phyloP scores from a whole-genome alignment of 2,888 invertebrate genomes.

The Chrysina gloriosa region DNA sequence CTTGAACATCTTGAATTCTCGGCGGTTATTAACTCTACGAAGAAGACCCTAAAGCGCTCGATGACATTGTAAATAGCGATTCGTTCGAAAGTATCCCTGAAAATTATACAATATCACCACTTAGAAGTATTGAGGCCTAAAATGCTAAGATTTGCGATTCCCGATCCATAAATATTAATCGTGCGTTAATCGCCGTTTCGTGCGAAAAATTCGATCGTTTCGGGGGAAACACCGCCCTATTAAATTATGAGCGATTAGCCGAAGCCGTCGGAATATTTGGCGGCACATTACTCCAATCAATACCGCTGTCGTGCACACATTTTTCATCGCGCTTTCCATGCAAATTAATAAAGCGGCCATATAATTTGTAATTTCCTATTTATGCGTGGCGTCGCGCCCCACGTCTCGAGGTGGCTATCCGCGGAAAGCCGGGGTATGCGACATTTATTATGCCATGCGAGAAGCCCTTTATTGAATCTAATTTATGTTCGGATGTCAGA shows the following conservation, averaged over 20 bases:
- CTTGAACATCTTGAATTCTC: not conserved
- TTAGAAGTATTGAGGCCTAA: no score
- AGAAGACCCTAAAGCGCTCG: no score
- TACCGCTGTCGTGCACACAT: constrained; percentile 16
- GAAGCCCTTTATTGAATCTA: constrained; percentile 40
- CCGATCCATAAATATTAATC: not conserved
- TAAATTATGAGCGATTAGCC: constrained; percentile 14
- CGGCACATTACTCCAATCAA: constrained; percentile 2
- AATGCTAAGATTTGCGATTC: no score
- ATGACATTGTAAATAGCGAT: no score
- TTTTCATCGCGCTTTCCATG: constrained; percentile 39
- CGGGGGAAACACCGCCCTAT: not conserved
- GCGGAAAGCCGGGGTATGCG: not conserved
- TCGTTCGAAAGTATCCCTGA: no score
- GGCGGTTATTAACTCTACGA: no score
- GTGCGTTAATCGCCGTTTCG: not conserved
- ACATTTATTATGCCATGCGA: constrained; percentile 29
- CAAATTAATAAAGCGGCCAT: constrained; percentile 40
- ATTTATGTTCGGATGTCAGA: constrained; percentile 28
- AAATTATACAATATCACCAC: no score
- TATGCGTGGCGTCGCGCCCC: constrained; percentile 24
- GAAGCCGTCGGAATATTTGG: not conserved
- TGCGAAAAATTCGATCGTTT: not conserved
- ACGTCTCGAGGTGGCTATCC: no score
- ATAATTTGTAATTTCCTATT: constrained; percentile 43